These are phyloP conservation scores for Platycheirus rosarum DNA, from an alignment of 2,888 invertebrate genomes.

Conservation along the genomic window DNA sequence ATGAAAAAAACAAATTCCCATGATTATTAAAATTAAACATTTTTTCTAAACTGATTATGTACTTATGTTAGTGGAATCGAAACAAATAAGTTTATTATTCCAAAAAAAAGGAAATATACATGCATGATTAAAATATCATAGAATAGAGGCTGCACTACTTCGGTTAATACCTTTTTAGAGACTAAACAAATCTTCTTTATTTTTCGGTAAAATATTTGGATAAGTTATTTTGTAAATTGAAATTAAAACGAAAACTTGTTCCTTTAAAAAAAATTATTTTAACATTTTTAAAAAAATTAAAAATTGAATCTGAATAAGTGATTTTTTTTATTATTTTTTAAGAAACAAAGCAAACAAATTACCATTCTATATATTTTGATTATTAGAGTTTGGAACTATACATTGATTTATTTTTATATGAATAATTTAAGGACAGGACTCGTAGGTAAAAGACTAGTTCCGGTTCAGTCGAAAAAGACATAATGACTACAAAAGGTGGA, in stretches of 20 bases:
- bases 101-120: background rate
- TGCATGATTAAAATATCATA: constrained; percentile 5
- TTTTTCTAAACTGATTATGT: constrained; percentile 30
- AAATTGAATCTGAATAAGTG: constrained; percentile 19
- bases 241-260: constrained; percentile 1
- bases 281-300: constrained; percentile 1
- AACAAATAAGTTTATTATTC: constrained; percentile 11
- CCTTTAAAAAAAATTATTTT: background rate
- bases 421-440: too few relatives aligned
- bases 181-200: constrained; percentile 24
- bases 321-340: background rate
- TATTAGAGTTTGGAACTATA: background rate
- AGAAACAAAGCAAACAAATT: background rate
- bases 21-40: constrained; percentile 27
- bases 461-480: too few relatives aligned
- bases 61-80: constrained; percentile 50
- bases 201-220: background rate
- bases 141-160: constrained; percentile 52
- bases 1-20: constrained; percentile 17
- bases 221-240: constrained; percentile 10
- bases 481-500: too few relatives aligned
- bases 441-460: too few relatives aligned
- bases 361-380: too few relatives aligned
- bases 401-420: constrained; percentile 18
- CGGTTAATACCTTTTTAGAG: constrained; percentile 9